Conservation (phyloP, 2,888 invertebrate species). For the Leucophora obtusa region DNA sequence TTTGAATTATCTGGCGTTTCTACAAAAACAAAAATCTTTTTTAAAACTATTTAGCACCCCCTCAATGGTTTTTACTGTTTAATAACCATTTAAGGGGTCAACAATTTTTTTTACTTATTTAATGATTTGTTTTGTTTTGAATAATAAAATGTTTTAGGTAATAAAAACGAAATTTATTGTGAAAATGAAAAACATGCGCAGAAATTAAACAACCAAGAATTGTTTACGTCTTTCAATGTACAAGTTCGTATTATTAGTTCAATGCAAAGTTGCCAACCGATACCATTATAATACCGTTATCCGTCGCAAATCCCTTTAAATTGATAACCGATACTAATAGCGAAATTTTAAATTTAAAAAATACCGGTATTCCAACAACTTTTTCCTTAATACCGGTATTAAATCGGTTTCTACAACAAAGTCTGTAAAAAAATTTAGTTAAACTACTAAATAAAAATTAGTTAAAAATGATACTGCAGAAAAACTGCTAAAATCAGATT, state of each 20-base stretch:
- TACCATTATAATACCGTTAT: no score
- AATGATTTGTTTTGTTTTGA: constrained; percentile 40
- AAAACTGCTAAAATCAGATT: no score
- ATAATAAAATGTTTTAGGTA: constrained; percentile 21
- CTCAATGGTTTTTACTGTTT: neutral
- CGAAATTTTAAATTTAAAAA: no score
- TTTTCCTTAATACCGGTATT: no score
- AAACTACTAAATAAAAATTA: no score
- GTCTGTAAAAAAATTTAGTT: no score
- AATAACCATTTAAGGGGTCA: constrained; percentile 7
- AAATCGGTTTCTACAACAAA: no score
- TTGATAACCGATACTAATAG: no score
- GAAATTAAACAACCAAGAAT: constrained; percentile 31
- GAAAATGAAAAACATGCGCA: constrained; percentile 51
- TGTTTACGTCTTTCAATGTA: constrained; percentile 30
- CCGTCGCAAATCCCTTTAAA: no score
- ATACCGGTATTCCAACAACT: no score
- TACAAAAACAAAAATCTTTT: constrained; percentile 2
- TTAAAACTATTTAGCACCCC: neutral
- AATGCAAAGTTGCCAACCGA: no score
- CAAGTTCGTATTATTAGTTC: constrained; percentile 8
- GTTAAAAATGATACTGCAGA: no score
- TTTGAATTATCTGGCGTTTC: neutral
- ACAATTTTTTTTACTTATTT: constrained; percentile 4
- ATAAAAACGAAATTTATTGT: constrained; percentile 20